Percentiles rank a stretch among this genome's conserved stretches.
These are phyloP conservation scores for Oeneis ivallda DNA, from an alignment of 2,888 invertebrate species.

Conservation along the genomic window DNA sequence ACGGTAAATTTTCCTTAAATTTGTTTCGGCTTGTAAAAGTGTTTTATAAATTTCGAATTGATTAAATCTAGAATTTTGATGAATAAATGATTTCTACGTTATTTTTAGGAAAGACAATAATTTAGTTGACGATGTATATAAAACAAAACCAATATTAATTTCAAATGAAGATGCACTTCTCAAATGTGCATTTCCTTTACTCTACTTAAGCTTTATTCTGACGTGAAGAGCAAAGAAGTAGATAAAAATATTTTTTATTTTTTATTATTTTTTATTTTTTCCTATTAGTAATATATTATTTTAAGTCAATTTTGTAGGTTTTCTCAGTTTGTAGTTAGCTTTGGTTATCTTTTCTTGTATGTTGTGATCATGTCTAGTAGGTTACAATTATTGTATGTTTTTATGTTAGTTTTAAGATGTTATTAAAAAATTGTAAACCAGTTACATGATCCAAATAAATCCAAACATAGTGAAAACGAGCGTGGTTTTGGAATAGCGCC, in stretches of 20 bases:
- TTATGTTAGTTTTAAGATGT: no score
- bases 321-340: no score
- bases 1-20: neutral
- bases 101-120: neutral
- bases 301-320: no score
- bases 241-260: no score
- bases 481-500: conserved; percentile 8
- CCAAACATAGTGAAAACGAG: conserved; percentile 2
- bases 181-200: neutral
- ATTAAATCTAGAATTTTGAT: neutral
- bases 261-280: no score
- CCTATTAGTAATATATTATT: no score
- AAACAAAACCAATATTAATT: neutral
- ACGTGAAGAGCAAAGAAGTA: neutral
- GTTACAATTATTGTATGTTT: no score
- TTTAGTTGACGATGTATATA: neutral
- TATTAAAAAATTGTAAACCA: no score
- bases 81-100: neutral
- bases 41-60: neutral
- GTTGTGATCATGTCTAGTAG: no score
- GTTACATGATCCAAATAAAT: no score
- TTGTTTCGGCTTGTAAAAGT: neutral
- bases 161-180: neutral
- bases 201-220: neutral
- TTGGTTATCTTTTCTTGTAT: no score